phyloP scores from a whole-genome alignment of 2,797 vertebrate species.

The Ara ararauna region DNA sequence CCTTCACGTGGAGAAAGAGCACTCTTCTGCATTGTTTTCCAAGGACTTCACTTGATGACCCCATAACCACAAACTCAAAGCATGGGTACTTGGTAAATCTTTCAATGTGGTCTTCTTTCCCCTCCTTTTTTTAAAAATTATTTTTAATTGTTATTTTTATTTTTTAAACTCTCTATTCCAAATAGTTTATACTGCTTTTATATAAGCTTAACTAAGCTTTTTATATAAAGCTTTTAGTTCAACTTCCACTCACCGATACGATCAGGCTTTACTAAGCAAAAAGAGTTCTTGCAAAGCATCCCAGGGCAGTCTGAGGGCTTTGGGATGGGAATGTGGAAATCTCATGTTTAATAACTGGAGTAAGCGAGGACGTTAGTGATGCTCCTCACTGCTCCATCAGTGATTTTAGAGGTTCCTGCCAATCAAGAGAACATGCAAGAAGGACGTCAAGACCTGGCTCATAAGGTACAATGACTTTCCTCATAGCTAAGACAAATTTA shows the following conservation, averaged over 20 bases:
- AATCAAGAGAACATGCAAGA: background rate
- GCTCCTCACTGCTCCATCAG: background rate
- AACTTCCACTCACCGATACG: background rate
- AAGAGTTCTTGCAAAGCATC: background rate
- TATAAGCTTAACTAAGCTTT: background rate
- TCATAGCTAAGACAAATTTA: background rate
- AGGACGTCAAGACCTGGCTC: rapidly evolving
- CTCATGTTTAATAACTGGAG: background rate
- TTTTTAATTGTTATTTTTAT: background rate
- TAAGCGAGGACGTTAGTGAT: rapidly evolving
- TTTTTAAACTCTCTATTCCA: background rate
- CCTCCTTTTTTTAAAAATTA: background rate
- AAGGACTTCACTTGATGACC: background rate
- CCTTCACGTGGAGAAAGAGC: background rate
- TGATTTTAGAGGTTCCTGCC: background rate
- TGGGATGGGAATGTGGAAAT: background rate
- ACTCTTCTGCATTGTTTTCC: background rate
- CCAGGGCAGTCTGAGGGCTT: background rate
- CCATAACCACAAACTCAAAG: background rate
- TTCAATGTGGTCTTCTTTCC: background rate
- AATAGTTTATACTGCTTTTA: background rate
- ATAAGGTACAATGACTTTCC: too few species aligned
- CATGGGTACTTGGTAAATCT: rapidly evolving
- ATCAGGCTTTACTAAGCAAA: background rate
- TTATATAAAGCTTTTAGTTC: background rate